These are phyloP conservation scores for Zootermopsis nevadensis DNA, from an alignment of 2,888 invertebrate species.

Conservation along the genomic window DNA sequence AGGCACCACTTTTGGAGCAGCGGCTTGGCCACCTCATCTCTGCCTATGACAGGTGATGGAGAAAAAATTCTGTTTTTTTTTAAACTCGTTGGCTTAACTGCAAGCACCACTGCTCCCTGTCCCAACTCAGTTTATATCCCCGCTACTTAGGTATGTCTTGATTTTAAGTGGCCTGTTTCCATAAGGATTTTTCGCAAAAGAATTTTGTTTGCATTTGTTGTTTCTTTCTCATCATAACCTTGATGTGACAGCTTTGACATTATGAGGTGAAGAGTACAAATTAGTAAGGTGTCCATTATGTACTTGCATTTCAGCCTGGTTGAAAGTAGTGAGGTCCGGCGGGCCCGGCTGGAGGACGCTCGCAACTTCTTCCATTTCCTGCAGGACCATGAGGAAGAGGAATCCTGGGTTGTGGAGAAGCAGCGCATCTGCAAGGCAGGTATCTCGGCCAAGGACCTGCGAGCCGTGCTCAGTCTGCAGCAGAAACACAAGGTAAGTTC, in stretches of 20 bases:
- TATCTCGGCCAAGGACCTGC: slow-evolving; percentile 92
- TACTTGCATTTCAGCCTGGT: slow-evolving; percentile 66
- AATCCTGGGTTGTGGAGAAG: slow-evolving; percentile 96
- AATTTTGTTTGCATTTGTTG: too few relatives aligned
- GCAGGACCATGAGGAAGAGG: slow-evolving; percentile 97
- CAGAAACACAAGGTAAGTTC: slow-evolving; percentile 86
- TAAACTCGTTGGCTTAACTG: too few relatives aligned
- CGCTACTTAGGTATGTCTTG: too few relatives aligned
- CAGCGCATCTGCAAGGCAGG: slow-evolving; percentile 92
- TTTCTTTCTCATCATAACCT: too few relatives aligned
- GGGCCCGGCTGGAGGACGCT: slow-evolving; percentile 89
- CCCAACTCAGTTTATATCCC: too few relatives aligned
- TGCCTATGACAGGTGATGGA: slow-evolving; percentile 76
- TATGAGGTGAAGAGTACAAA: too few relatives aligned
- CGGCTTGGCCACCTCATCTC: slow-evolving; percentile 81
- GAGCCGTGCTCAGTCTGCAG: slow-evolving; percentile 87
- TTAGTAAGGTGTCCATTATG: too few relatives aligned
- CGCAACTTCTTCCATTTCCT: slow-evolving; percentile 94
- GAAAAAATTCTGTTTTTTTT: neutral
- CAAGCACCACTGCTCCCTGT: too few relatives aligned
- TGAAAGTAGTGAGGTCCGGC: slow-evolving; percentile 79
- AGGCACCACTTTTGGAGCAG: slow-evolving; percentile 73
- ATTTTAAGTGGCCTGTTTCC: too few relatives aligned
- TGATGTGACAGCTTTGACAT: too few relatives aligned
- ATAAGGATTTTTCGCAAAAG: too few relatives aligned